These are phyloP conservation scores for Perccottus glenii DNA, from an alignment of 2,113 vertebrate species.

Conservation along the genomic window DNA sequence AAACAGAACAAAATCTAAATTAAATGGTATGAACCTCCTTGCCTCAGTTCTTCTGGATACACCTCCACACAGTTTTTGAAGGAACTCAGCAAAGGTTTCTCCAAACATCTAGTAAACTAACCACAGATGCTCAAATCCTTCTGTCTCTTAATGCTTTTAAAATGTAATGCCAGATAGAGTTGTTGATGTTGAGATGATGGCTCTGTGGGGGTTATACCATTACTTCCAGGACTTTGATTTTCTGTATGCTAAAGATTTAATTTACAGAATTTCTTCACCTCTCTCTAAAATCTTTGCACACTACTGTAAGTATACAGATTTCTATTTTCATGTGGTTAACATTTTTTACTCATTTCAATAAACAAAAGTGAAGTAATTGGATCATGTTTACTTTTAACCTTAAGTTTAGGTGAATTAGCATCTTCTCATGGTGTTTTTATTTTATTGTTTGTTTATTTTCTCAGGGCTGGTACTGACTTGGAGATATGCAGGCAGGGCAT, in stretches of 20 bases:
- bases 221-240: not conserved
- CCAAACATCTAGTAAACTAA: too few species aligned
- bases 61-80: too few species aligned
- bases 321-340: too few species aligned
- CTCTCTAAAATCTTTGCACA: too few species aligned
- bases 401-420: constrained; percentile 39
- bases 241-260: not conserved
- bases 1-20: too few species aligned
- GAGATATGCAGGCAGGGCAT: constrained; percentile 31
- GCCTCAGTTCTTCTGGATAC: too few species aligned
- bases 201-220: not conserved
- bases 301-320: too few species aligned
- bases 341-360: too few species aligned
- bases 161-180: not conserved
- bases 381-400: constrained; percentile 4
- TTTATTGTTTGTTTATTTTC: constrained; percentile 20
- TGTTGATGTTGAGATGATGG: not conserved
- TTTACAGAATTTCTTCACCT: too few species aligned
- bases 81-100: too few species aligned
- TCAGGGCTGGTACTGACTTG: constrained; percentile 57
- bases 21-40: too few species aligned
- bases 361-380: too few species aligned
- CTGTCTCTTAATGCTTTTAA: not conserved
- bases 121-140: not conserved
- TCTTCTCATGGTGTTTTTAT: constrained; percentile 26